These are phyloP conservation scores for Clarias laeviceps DNA, from an alignment of 2,797 vertebrate species.

Conservation along the genomic window DNA sequence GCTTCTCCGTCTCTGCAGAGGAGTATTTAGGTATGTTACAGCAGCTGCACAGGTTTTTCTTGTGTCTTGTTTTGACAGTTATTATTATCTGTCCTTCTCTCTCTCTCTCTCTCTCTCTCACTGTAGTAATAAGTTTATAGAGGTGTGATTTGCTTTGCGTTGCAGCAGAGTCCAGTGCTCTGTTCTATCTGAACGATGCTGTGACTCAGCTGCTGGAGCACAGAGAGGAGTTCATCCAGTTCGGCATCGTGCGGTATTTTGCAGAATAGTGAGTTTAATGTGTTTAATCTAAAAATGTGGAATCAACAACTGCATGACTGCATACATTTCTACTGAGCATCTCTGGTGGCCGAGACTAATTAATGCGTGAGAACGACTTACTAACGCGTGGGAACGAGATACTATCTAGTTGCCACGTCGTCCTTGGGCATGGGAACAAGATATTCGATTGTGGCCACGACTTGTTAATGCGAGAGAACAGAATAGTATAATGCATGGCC, in stretches of 20 bases:
- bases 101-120: background rate
- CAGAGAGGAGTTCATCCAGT: conserved; percentile 89
- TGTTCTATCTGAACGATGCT: conserved; percentile 93
- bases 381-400: no score
- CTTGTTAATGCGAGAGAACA: no score
- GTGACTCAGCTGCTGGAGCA: conserved; percentile 88
- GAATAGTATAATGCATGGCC: no score
- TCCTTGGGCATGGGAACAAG: no score
- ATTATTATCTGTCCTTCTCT: background rate
- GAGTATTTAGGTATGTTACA: conserved; percentile 73
- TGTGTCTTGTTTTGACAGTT: background rate
- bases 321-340: background rate
- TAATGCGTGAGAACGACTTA: no score
- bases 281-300: background rate
- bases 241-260: conserved; percentile 90
- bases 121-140: background rate
- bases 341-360: no score
- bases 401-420: no score
- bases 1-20: conserved; percentile 64
- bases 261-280: conserved; percentile 90
- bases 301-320: no score
- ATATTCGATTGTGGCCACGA: no score
- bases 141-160: background rate
- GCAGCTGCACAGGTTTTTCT: background rate
- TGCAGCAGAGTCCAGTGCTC: conserved; percentile 85